These are phyloP conservation scores for Euproctis similis DNA, from an alignment of 2,888 invertebrate species.

Conservation along the genomic window DNA sequence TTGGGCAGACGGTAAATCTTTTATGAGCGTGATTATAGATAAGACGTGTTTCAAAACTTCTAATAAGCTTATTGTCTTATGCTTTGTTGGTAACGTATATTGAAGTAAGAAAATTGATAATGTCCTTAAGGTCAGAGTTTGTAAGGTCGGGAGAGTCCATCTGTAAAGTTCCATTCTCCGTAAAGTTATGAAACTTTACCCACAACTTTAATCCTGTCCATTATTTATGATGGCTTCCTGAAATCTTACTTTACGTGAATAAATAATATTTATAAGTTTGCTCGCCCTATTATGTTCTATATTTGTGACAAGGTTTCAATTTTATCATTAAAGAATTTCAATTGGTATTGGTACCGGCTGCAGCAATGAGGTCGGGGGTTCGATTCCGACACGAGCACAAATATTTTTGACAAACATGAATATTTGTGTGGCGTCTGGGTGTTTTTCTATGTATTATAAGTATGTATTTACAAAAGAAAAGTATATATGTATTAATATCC, in stretches of 20 bases:
- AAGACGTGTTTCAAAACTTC: slow-evolving; percentile 2
- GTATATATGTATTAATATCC: no score
- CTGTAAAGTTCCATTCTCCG: slow-evolving; percentile 1
- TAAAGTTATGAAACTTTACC: slow-evolving; percentile 1
- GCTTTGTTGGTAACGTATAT: slow-evolving; percentile 2
- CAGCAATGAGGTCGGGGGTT: no score
- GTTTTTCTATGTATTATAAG: no score
- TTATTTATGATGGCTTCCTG: slow-evolving; percentile 1
- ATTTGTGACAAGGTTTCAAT: neutral
- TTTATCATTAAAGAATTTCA: neutral
- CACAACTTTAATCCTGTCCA: slow-evolving; percentile 1
- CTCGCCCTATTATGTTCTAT: neutral
- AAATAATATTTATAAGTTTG: neutral
- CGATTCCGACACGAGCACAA: no score
- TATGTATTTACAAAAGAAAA: no score
- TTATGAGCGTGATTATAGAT: no score
- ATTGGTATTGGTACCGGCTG: no score
- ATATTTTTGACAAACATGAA: no score
- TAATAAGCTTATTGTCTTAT: slow-evolving; percentile 3
- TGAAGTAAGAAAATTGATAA: slow-evolving; percentile 4
- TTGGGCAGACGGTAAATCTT: no score
- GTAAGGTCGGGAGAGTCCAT: neutral
- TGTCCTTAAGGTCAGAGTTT: slow-evolving; percentile 4
- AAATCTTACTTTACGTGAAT: slow-evolving; percentile 1
- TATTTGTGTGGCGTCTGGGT: no score